Conservation (phyloP, 2,888 invertebrate species). For the Melikaiella ostensackeni region DNA sequence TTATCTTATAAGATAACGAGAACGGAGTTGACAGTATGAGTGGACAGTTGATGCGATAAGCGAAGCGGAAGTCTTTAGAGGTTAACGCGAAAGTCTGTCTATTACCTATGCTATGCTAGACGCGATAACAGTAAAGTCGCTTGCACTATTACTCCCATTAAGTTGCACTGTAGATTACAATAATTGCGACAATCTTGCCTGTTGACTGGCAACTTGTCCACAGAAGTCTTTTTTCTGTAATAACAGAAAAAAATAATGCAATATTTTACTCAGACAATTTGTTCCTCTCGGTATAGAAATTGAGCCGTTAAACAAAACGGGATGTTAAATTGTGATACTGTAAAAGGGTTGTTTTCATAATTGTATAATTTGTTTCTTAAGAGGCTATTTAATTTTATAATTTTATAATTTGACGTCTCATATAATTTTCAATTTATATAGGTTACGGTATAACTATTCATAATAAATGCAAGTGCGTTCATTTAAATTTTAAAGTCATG, state of each 20-base stretch:
- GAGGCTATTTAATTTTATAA: too few species aligned
- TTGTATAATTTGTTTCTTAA: too few species aligned
- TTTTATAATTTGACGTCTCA: too few species aligned
- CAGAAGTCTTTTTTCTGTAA: neutral
- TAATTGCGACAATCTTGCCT: slow-evolving; percentile 14
- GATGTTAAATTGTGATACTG: too few species aligned
- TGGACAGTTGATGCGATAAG: slow-evolving; percentile 47
- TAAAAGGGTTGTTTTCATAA: too few species aligned
- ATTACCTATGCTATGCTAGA: neutral
- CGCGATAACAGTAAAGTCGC: slow-evolving; percentile 25
- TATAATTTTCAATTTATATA: too few species aligned
- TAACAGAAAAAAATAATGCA: neutral
- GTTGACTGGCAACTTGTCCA: neutral
- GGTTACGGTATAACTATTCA: too few species aligned
- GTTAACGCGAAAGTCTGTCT: slow-evolving; percentile 13
- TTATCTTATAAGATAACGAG: slow-evolving; percentile 56
- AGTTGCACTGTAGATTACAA: slow-evolving; percentile 10
- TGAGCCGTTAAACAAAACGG: too few species aligned
- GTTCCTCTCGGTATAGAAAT: too few species aligned
- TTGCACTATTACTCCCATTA: slow-evolving; percentile 29
- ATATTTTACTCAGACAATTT: too few species aligned
- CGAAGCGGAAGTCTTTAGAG: slow-evolving; percentile 38
- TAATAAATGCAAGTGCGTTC: too few species aligned
- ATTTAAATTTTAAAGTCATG: too few species aligned
- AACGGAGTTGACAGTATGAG: slow-evolving; percentile 50